These are phyloP conservation scores for Protula sp. DNA, from an alignment of 2,888 invertebrate genomes.

Conservation along the genomic window DNA sequence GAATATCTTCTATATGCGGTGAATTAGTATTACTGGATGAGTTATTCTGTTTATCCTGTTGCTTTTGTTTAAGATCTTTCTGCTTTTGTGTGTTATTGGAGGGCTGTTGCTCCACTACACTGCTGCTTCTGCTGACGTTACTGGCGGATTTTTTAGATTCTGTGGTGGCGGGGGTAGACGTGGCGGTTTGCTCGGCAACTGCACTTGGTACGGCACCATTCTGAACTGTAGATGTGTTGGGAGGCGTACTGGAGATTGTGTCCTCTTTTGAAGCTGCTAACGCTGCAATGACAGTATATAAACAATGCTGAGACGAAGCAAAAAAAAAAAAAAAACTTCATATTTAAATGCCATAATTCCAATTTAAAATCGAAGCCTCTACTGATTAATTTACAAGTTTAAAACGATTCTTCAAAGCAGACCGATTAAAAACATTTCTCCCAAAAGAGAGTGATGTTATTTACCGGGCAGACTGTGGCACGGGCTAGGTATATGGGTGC, in stretches of 20 bases:
- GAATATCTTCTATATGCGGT: background rate
- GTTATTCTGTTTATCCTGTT: no score
- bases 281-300: background rate
- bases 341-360: background rate
- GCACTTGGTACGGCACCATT: background rate
- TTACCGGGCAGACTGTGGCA: no score
- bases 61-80: no score
- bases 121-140: background rate
- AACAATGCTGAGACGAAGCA: background rate
- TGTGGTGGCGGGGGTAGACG: slow-evolving; percentile 5
- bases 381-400: no score
- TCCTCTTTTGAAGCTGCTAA: background rate
- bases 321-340: background rate
- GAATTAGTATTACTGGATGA: background rate
- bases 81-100: background rate
- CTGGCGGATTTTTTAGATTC: background rate
- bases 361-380: no score
- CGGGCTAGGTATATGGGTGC: no score
- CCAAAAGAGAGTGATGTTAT: no score
- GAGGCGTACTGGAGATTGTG: background rate
- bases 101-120: background rate
- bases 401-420: no score
- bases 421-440: no score
- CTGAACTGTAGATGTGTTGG: background rate
- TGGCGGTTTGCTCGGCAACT: background rate